Base-by-base conservation (phyloP, 2,113 vertebrate species). In the Noturus placidus region DNA sequence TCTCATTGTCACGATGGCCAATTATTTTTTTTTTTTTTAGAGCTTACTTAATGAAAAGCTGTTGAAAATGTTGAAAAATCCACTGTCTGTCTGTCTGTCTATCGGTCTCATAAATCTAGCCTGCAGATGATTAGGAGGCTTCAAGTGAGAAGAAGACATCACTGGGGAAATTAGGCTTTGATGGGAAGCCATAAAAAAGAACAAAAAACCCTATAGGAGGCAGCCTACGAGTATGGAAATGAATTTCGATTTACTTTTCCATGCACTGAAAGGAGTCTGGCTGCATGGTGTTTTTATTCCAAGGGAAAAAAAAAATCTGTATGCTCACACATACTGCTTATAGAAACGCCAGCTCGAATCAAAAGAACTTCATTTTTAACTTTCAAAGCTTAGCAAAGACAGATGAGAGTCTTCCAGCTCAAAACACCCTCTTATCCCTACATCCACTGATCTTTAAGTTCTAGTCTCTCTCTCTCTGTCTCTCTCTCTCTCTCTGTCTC, bases 151-250 rank as follows among this genome's bases (percentile, higher is more conserved):
- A 80, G 52, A 57, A 35, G 80, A 85, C 30, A 84, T 82, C 89
- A 54, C 74, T 65, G 22, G 86, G 87, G 82, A 91, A 92, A 91
- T 90, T 88, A 91, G 38, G 25, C 59, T 19, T 19, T 83, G 61
- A 83, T 83, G 61, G 35, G n/a, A 54, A 54, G 42, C n/a, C 83
- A 88, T 87, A 69, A 52, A 50, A 52, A 50, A 22, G 0, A 46
- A 5, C 6, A 46, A 78, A 50, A 78, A 7, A 0, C 76, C 30
- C 46, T n/a, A 19, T 54, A 30, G 76, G 5, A 52, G 76, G 50
- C 2, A 6, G 74, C 1, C 25, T 27, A 30, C 8, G 7, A 5
- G 11, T 80, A 57, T 33, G 17, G 30, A 33, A 3, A 56, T 79
- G 50, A 79, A 56, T 54, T 79, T 56, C 52, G 27, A 56, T 79